A percentile compares a stretch with the other conserved stretches of the same genome.
phyloP scores from a whole-genome alignment of 1,140 invertebrate genomes.

The Drosophila sucinea region DNA sequence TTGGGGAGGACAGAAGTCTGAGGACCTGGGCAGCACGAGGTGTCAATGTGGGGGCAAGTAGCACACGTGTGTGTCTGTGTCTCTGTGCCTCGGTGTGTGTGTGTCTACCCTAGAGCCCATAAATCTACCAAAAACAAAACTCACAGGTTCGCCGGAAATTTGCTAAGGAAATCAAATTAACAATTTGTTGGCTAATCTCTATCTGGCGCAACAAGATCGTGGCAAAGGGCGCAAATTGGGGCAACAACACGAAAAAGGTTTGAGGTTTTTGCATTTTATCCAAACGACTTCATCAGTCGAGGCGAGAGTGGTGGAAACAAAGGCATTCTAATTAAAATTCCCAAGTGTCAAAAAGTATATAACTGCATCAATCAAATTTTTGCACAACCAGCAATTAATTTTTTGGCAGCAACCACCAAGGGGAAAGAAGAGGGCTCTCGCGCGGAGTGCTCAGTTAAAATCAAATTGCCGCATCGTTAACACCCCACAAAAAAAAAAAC shows the following conservation, averaged over 20 bases:
- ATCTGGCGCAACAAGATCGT: conserved; percentile 51
- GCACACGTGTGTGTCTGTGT: conserved; percentile 52
- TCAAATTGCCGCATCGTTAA: conserved; percentile 56
- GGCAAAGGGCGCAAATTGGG: conserved; percentile 48
- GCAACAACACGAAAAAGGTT: conserved; percentile 3
- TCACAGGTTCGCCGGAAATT: conserved; percentile 61
- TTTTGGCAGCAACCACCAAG: conserved; percentile 10
- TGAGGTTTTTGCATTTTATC: conserved; percentile 51
- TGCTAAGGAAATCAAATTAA: conserved; percentile 75
- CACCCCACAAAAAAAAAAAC: conserved; percentile 31
- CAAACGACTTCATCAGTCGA: conserved; percentile 46
- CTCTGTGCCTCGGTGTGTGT: neutral
- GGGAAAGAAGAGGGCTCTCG: neutral
- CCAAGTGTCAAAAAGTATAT: conserved; percentile 53
- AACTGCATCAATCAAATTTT: conserved; percentile 70
- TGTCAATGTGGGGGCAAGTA: conserved; percentile 78
- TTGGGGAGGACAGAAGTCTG: conserved; percentile 20
- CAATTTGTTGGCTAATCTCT: conserved; percentile 66
- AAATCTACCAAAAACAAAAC: conserved; percentile 70
- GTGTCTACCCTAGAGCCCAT: conserved; percentile 58
- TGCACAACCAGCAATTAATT: conserved; percentile 57
- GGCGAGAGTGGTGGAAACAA: conserved; percentile 46
- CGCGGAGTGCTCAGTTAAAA: conserved; percentile 26
- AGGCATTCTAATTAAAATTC: conserved; percentile 73
- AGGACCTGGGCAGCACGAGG: conserved; percentile 40